Evolutionary conservation across 2,113 vertebrate species (phyloP).

Genomic region (Collichthys lucidus): DNA sequence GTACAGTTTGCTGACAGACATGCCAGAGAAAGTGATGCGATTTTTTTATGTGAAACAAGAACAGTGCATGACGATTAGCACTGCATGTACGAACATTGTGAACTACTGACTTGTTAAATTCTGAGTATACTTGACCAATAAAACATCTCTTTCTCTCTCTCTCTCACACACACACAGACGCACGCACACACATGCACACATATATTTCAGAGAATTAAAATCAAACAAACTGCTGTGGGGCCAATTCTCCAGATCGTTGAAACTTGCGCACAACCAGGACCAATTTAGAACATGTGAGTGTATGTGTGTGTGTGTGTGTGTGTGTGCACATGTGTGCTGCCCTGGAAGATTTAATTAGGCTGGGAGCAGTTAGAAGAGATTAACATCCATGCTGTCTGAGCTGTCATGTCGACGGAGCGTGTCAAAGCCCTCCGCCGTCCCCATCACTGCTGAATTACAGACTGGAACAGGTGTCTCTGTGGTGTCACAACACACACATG

Average conservation of each 20-base stretch:
- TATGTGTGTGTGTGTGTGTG: slow-evolving; percentile 27
- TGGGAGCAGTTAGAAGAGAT: slow-evolving; percentile 81
- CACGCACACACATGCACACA: slow-evolving; percentile 23
- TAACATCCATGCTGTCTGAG: slow-evolving; percentile 81
- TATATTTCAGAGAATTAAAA: slow-evolving; percentile 27
- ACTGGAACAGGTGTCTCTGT: slow-evolving; percentile 75
- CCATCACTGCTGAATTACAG: slow-evolving; percentile 62
- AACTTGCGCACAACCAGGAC: slow-evolving; percentile 65
- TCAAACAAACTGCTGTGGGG: slow-evolving; percentile 57
- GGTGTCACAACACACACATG: slow-evolving; percentile 39
- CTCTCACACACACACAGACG: not conserved
- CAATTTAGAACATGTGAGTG: slow-evolving; percentile 59
- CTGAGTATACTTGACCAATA: not conserved
- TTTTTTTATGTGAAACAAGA: not conserved
- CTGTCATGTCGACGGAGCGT: slow-evolving; percentile 79
- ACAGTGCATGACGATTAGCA: not conserved
- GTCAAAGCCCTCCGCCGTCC: slow-evolving; percentile 72
- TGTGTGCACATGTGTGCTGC: slow-evolving; percentile 58
- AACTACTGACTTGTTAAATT: not conserved
- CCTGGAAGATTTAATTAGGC: slow-evolving; percentile 83
- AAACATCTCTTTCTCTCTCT: not conserved
- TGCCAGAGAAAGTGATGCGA: not conserved
- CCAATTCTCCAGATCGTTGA: slow-evolving; percentile 69
- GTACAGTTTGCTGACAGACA: not conserved
- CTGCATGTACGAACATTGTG: not conserved